These are phyloP conservation scores for Cheilosia vernalis DNA, from an alignment of 2,888 invertebrate species.

Conservation along the genomic window DNA sequence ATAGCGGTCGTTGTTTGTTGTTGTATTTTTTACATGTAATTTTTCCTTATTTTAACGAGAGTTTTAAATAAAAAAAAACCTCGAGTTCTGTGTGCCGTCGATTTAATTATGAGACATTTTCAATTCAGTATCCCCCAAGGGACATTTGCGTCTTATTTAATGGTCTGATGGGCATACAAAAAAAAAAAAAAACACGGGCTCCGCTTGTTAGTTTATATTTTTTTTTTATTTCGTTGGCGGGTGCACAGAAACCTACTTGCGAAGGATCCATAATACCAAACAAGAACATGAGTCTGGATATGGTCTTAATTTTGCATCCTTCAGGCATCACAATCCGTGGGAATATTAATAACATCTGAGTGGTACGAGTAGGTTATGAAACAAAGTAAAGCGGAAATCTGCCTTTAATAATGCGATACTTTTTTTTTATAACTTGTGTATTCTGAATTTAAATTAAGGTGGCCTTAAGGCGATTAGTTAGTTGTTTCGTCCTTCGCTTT, in stretches of 20 bases:
- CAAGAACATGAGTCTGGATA: slow-evolving; percentile 12
- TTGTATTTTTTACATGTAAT: slow-evolving; percentile 4
- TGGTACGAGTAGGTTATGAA: background rate
- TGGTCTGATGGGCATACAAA: slow-evolving; percentile 51
- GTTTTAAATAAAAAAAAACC: slow-evolving; percentile 29
- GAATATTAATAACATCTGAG: background rate
- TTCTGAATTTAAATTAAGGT: slow-evolving; percentile 31
- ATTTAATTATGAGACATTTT: slow-evolving; percentile 67
- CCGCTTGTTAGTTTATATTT: slow-evolving; percentile 48
- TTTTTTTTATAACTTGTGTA: slow-evolving; percentile 9
- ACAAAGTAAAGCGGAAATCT: background rate
- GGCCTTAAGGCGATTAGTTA: slow-evolving; percentile 30
- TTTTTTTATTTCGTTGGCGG: slow-evolving; percentile 6
- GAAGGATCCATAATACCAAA: slow-evolving; percentile 23
- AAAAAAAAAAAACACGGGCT: slow-evolving; percentile 11
- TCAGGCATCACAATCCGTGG: slow-evolving; percentile 8
- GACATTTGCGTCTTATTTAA: slow-evolving; percentile 66
- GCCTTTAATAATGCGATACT: slow-evolving; percentile 12
- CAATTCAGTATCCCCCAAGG: slow-evolving; percentile 57
- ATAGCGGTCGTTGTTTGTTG: background rate
- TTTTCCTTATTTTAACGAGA: slow-evolving; percentile 16
- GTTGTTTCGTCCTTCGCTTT: slow-evolving; percentile 2
- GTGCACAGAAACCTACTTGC: slow-evolving; percentile 13
- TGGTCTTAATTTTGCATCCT: background rate
- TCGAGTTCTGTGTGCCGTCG: slow-evolving; percentile 37